Evolutionary conservation across 2,888 invertebrate genomes (phyloP).

Genomic region (Portevinia maculata): DNA sequence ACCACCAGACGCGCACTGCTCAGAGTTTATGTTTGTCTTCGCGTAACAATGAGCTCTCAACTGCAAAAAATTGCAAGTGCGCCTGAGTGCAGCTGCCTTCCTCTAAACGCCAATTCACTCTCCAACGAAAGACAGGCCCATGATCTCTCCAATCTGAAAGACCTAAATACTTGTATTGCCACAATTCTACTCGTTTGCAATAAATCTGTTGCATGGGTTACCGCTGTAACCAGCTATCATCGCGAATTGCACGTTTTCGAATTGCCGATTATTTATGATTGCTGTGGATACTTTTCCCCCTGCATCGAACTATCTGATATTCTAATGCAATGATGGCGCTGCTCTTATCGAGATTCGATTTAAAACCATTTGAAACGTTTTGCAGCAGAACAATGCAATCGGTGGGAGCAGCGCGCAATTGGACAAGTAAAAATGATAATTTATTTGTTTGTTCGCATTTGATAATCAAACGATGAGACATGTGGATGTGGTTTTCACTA

Average conservation of each 20-base stretch:
- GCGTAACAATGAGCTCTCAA: conserved; percentile 21
- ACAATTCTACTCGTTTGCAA: conserved; percentile 56
- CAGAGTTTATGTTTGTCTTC: conserved; percentile 10
- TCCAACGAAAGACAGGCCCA: neutral
- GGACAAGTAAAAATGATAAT: conserved; percentile 64
- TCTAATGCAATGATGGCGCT: conserved; percentile 60
- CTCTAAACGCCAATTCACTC: neutral
- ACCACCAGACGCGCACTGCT: neutral
- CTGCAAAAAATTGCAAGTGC: conserved; percentile 28
- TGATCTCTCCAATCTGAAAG: neutral
- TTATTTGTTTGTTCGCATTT: conserved; percentile 65
- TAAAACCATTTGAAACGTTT: conserved; percentile 64
- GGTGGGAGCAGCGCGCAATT: conserved; percentile 44
- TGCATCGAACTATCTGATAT: conserved; percentile 27
- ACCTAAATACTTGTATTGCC: conserved; percentile 5
- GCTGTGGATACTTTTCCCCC: conserved; percentile 15
- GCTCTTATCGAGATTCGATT: conserved; percentile 60
- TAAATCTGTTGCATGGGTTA: conserved; percentile 58
- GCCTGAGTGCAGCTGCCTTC: conserved; percentile 17
- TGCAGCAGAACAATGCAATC: conserved; percentile 33
- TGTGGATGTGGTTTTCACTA: conserved; percentile 30
- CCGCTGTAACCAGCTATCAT: conserved; percentile 51
- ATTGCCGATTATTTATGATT: conserved; percentile 66
- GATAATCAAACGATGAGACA: conserved; percentile 66
- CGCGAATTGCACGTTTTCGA: conserved; percentile 62